Evolutionary conservation across 2,888 invertebrate genomes (phyloP).

Genomic region (Nymphalis c-album): DNA sequence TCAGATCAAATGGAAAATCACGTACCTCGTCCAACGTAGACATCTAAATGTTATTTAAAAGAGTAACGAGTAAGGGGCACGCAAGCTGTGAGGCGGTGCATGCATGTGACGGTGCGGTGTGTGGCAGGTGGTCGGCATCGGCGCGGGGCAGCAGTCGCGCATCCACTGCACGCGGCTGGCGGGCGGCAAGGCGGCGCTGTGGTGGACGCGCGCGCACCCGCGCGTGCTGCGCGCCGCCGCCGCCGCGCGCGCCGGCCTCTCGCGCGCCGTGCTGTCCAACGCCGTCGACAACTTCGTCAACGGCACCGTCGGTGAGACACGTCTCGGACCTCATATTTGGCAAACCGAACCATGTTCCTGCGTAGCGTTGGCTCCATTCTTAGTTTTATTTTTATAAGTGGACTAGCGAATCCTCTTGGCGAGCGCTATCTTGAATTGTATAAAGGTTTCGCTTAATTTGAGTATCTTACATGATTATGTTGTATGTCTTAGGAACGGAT

Average conservation of each 20-base stretch:
- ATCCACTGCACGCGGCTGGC: conserved; percentile 99
- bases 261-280: conserved; percentile 96
- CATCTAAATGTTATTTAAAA: not conserved
- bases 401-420: too few relatives aligned
- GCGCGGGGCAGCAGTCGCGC: conserved; percentile 99
- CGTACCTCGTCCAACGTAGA: too few relatives aligned
- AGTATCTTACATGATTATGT: too few relatives aligned
- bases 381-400: too few relatives aligned
- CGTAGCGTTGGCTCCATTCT: too few relatives aligned
- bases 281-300: conserved; percentile 97
- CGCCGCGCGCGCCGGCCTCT: conserved; percentile 92
- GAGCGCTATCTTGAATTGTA: too few relatives aligned
- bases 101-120: too few relatives aligned
- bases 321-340: not conserved
- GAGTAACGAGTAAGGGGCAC: not conserved
- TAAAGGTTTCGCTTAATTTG: too few relatives aligned
- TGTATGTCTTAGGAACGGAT: conserved; percentile 83
- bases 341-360: too few relatives aligned
- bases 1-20: not conserved
- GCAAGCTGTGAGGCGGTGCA: too few relatives aligned
- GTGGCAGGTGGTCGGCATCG: conserved; percentile 92
- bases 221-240: conserved; percentile 90
- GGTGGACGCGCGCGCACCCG: conserved; percentile 98
- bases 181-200: conserved; percentile 97
- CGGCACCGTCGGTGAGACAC: conserved; percentile 89